Percentiles rank a stretch among this genome's conserved stretches.
Conservation (phyloP, 2,113 vertebrate species). For the Archocentrus centrarchus region DNA sequence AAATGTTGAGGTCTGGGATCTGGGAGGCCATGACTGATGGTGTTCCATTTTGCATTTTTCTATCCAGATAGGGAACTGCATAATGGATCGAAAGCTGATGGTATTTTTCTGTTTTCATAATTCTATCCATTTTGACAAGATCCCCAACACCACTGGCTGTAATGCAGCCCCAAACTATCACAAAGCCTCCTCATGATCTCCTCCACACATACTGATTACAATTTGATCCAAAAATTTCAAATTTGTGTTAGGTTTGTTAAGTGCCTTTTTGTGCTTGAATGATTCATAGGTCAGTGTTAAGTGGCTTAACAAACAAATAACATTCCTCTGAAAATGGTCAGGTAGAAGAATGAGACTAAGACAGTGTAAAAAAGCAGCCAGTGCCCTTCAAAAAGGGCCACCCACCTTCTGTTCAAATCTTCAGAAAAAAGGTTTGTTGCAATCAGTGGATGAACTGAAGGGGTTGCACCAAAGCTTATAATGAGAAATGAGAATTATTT, state of each 20-base stretch:
- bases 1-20: not conserved
- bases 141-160: too few relatives aligned
- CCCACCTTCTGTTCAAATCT: not conserved
- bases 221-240: too few relatives aligned
- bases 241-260: too few relatives aligned
- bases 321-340: too few relatives aligned
- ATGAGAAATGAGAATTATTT: too few relatives aligned
- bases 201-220: not conserved
- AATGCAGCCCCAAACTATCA: not conserved
- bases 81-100: not conserved
- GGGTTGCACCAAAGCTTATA: too few relatives aligned
- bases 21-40: not conserved
- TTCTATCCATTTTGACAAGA: not conserved
- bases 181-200: not conserved
- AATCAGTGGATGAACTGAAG: not conserved
- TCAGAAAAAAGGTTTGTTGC: not conserved
- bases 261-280: too few relatives aligned
- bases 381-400: not conserved
- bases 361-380: too few relatives aligned
- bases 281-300: too few relatives aligned
- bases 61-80: not conserved
- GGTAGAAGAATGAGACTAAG: too few relatives aligned
- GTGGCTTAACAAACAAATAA: too few relatives aligned
- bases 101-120: not conserved
- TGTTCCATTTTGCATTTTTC: not conserved